Evolutionary conservation across 2,113 vertebrate genomes (phyloP), one percentile per base, ranked within the genome.

Genomic region (Spea multiplicata): DNA sequence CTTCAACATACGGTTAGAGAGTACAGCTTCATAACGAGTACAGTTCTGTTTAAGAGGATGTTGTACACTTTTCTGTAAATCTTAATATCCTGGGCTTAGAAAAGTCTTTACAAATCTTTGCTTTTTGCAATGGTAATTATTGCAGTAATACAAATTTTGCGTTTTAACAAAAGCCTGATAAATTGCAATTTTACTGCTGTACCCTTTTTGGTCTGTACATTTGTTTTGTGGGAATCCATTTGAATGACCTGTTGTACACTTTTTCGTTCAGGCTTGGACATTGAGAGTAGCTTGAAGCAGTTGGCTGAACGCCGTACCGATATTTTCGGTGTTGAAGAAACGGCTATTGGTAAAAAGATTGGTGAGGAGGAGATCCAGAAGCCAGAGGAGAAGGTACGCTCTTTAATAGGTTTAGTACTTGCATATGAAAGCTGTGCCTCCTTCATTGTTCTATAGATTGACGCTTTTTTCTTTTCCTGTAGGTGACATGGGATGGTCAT

Each of bases 331-430:
- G 97, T 98, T 49, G 97, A 99, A 75, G 97, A 99, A 86, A 99
- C 97, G 0, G 97, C 97, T 78, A 99, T 99, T 0, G 97, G 97
- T 84, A 99, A 99, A 85, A 99, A 99, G 93, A 99, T 99, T 0
- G 97, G 97, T 2, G 97, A 98, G 85, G 97, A 99, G 81, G 97
- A 99, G 88, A 99, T 99, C 85, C 97, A 99, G 90, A 99, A 99
- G 83, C 97, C 97, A 3, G 97, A 99, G 79, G 97, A 99, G 83
- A 99, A 99, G 95, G 97, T 98, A 83, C 2, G 3, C 3, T 49
- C 13, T 45, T 5, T 8, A 65, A 5, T 8, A n/a, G 7, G 4
- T 5, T 57, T 9, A 10, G 14, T 62, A 6, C 17, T 3, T 6
- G 14, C 14, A 62, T 7, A 13, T 62, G 13, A 44, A 66, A 65